Base-by-base conservation (phyloP, 92 coral and sea anemone genomes). In the Palythoa caribaeorum region DNA sequence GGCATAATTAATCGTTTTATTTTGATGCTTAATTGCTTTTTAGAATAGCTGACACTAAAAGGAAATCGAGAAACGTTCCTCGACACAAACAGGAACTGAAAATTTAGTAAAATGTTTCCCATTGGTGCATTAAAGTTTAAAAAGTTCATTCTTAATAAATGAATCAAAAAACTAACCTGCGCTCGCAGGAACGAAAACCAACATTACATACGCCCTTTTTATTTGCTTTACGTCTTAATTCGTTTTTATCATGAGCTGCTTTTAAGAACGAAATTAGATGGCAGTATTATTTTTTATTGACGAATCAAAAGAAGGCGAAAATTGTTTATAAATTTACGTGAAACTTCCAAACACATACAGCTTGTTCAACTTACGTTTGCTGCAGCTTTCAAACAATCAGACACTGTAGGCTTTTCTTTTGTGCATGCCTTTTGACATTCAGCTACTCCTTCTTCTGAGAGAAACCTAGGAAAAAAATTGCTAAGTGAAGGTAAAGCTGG, bases 361-460 rank as follows among this genome's bases (percentile, higher is more conserved):
- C 7, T 63, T 17, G 71, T 9, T 81, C 70, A 38, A 92, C 99
- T 96, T 93, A 97, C 99, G 87, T 94, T 92, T 48, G 92, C 91
- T 92, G 99, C 99, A 90, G 98, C 98, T 89, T 90, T 95, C 77
- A 91, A 89, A 38, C 87, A 78, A 76, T 95, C 95, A 80, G 94
- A 91, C 76, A 87, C 85, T 81, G 98, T 89, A 38, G 95, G 94
- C 84, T 95, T 92, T 60, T 90, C 96, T 91, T 92, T 92, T 80
- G 76, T 92, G 89, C 98, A 92, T 52, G 91, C 95, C 88, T 89
- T 92, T 88, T 92, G 90, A 89, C 98, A 97, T 85, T 95, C 96
- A 74, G 98, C 97, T 87, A 97, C 84, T 73, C 98, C 99, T 91
- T 95, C 98, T 88, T 93, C 68, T 76, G 94, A 95, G 93, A 95